Evolutionary conservation across 2,888 invertebrate species (phyloP).

Genomic region (Ametastegia equiseti): DNA sequence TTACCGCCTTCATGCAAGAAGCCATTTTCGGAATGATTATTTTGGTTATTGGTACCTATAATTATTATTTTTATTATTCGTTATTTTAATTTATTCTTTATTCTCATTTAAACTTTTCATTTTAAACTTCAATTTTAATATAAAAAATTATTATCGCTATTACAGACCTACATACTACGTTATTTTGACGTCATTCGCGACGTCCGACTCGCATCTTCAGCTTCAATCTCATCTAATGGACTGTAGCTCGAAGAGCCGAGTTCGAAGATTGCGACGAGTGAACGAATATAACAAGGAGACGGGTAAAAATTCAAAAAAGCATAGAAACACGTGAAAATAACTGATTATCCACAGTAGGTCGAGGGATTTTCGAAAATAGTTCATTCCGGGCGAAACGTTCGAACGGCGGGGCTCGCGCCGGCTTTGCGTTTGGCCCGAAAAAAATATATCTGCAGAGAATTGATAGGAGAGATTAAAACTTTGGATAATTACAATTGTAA

Average conservation of each 20-base stretch:
- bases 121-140: slow-evolving; percentile 51
- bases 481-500: neutral
- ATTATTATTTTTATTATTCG: slow-evolving; percentile 25
- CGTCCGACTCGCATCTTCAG: slow-evolving; percentile 26
- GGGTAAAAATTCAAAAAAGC: neutral
- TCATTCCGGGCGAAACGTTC: slow-evolving; percentile 22
- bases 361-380: neutral
- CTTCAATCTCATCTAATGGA: neutral
- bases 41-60: slow-evolving; percentile 36
- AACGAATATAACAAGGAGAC: neutral
- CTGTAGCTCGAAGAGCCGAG: neutral
- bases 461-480: neutral
- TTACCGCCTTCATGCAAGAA: slow-evolving; percentile 18
- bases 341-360: neutral
- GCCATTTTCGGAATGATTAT: slow-evolving; percentile 40
- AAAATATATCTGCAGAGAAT: neutral
- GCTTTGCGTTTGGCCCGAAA: neutral
- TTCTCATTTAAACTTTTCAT: slow-evolving; percentile 44
- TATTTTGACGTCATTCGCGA: slow-evolving; percentile 24
- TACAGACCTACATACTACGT: slow-evolving; percentile 53
- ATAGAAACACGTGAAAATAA: neutral
- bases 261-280: slow-evolving; percentile 30
- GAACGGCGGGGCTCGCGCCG: slow-evolving; percentile 43
- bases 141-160: slow-evolving; percentile 61
- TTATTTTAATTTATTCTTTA: slow-evolving; percentile 34